Evolutionary conservation across 1,140 invertebrate species (phyloP).

Genomic region (Cherax destructor): DNA sequence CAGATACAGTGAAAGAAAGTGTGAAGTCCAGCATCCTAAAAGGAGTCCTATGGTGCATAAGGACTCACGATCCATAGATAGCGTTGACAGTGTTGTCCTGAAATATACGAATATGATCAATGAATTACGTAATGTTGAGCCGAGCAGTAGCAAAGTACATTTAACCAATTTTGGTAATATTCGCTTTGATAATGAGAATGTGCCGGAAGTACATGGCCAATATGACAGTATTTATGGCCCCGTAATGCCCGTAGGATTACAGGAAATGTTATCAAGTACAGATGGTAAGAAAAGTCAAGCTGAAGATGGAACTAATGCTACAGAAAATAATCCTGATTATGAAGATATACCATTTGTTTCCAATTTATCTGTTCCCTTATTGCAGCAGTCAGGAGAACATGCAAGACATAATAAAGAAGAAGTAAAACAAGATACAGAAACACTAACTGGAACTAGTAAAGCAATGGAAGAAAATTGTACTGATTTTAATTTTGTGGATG

Average conservation of each 20-base stretch:
- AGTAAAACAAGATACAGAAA: neutral
- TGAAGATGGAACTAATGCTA: neutral
- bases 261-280: neutral
- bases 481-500: neutral
- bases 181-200: constrained; percentile 47
- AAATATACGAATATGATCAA: constrained; percentile 39
- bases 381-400: neutral
- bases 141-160: constrained; percentile 4
- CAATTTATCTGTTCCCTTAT: neutral
- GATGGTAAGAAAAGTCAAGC: neutral
- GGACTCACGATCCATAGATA: constrained; percentile 31
- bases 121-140: neutral
- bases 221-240: constrained; percentile 19
- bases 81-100: constrained; percentile 35
- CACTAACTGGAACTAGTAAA: neutral
- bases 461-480: neutral
- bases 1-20: too few relatives aligned
- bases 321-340: neutral
- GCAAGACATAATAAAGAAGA: neutral
- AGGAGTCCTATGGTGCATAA: neutral
- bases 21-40: neutral
- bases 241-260: neutral
- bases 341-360: neutral
- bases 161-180: constrained; percentile 47
- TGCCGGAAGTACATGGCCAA: constrained; percentile 42